Evolutionary conservation across 2,888 invertebrate species (phyloP), one percentile per base, ranked within the genome.

Genomic region (Phaonia tiefii): DNA sequence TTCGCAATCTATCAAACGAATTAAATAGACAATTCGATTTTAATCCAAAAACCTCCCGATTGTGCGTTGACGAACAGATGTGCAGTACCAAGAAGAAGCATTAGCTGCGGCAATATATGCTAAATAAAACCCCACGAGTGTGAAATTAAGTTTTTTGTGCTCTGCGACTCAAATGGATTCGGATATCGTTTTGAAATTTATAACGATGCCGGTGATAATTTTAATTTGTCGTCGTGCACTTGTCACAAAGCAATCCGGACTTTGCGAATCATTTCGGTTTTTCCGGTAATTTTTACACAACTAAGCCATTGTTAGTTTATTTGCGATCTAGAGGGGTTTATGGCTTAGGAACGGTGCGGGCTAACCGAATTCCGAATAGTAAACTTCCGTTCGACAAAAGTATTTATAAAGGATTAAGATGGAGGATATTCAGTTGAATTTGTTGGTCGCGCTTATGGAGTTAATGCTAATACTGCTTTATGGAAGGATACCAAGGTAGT

Each of bases 91-190:
- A n/a, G n/a, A n/a, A n/a, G n/a, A n/a, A n/a, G n/a, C n/a, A n/a
- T n/a, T n/a, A n/a, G n/a, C n/a, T n/a, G n/a, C n/a, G n/a, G n/a
- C n/a, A n/a, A n/a, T 11, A 46, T 46, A 46, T 46, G n/a, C 15
- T n/a, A 3, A 46, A 46, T 46, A 46, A 46, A 46, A n/a, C 46
- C 46, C 46, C 46, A 46, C n/a, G n/a, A 46, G n/a, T 46, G 46
- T 7, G 46, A n/a, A 46, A 46, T 46, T 4, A 46, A 46, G n/a
- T 46, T 46, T 11, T 46, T 46, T 46, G 46, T 46, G n/a, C 46
- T 46, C n/a, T n/a, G n/a, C n/a, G n/a, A n/a, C n/a, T n/a, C n/a
- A n/a, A n/a, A n/a, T n/a, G n/a, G n/a, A n/a, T 7, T 46, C n/a
- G n/a, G n/a, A n/a, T n/a, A n/a, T n/a, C n/a, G n/a, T n/a, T n/a